Percentiles rank a stretch among this genome's conserved stretches.
These are phyloP conservation scores for Sebastes baramenuke DNA, from an alignment of 2,797 vertebrate species.

Conservation along the genomic window DNA sequence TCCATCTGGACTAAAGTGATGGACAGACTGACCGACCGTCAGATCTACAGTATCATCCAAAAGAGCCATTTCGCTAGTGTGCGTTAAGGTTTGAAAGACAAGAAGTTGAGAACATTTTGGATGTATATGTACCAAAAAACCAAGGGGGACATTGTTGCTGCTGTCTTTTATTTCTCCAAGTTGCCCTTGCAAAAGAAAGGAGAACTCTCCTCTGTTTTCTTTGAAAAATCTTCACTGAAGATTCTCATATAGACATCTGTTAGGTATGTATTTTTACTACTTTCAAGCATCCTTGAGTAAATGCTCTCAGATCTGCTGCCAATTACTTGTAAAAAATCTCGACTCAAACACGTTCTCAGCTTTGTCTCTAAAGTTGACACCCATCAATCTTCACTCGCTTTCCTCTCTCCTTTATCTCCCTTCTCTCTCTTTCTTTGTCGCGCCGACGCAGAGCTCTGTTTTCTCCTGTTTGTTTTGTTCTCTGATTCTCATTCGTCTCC, in stretches of 20 bases:
- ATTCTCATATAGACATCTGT: conserved; percentile 4
- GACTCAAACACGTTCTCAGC: neutral
- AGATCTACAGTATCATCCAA: neutral
- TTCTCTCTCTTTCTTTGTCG: neutral
- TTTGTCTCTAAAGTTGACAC: conserved; percentile 1
- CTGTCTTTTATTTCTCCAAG: neutral
- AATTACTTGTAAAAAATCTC: conserved; percentile 4
- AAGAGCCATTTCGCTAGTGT: neutral
- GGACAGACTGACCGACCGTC: neutral
- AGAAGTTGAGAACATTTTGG: neutral
- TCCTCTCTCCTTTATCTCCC: neutral
- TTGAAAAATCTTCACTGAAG: neutral
- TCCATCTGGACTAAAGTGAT: neutral
- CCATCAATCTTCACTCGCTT: conserved; percentile 15
- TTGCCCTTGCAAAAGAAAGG: neutral
- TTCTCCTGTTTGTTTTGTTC: conserved; percentile 32
- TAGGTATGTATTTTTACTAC: conserved; percentile 4
- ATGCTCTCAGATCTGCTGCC: conserved; percentile 19
- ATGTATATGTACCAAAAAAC: neutral
- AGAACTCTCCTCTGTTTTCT: neutral
- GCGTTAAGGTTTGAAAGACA: neutral
- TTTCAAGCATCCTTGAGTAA: conserved; percentile 5
- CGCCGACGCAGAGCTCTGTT: conserved; percentile 16
- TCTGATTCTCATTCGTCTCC: conserved; percentile 19
- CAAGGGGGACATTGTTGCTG: neutral